Conservation (phyloP, 2,888 invertebrate genomes). For the Pammene aurita region DNA sequence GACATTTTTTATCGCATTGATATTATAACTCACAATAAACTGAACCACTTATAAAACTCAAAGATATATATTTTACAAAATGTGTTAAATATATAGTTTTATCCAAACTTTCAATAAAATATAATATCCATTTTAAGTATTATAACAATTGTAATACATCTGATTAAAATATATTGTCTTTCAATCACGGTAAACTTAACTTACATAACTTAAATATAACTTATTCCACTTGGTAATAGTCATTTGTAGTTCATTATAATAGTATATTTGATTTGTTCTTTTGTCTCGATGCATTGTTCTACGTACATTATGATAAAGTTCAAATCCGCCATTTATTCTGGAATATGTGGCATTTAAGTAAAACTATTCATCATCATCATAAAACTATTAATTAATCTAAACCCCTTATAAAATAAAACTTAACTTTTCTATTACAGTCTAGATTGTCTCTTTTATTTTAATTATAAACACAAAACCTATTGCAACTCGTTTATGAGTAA, state of each 20-base stretch:
- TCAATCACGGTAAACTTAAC: conserved; percentile 17
- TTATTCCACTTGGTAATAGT: conserved; percentile 9
- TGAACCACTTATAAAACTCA: conserved; percentile 1
- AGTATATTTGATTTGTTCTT: conserved; percentile 16
- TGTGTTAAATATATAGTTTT: conserved; percentile 18
- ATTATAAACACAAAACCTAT: background rate
- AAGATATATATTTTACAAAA: conserved; percentile 15
- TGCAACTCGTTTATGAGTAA: background rate
- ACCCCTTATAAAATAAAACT: background rate
- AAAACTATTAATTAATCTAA: background rate
- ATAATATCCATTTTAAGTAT: background rate
- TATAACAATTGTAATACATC: conserved; percentile 14
- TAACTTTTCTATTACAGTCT: conserved; percentile 5
- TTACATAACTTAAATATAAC: conserved; percentile 12
- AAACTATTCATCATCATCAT: too few relatives aligned
- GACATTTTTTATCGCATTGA: background rate
- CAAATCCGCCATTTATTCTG: background rate
- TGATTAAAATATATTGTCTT: conserved; percentile 16
- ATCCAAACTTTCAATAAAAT: conserved; percentile 9
- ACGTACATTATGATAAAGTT: background rate
- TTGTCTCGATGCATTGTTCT: background rate
- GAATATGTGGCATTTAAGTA: background rate
- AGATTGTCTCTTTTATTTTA: background rate
- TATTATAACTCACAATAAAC: conserved; percentile 16
- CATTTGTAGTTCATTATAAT: conserved; percentile 8